Evolutionary conservation across 2,888 invertebrate genomes (phyloP), one percentile per base, ranked within the genome.

Genomic region (Mystacides longicornis): DNA sequence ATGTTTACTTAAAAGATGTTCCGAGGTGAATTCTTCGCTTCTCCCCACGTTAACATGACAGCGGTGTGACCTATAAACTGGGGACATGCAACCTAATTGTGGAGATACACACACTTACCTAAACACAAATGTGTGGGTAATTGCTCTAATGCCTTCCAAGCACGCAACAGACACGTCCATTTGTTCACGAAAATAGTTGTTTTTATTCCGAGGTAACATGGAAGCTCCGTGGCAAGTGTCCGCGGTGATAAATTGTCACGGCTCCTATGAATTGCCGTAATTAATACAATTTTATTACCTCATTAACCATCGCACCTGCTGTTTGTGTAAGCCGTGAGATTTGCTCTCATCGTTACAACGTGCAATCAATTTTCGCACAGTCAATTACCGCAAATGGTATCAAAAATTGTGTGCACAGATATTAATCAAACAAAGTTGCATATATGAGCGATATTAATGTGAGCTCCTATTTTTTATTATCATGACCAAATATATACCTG

Each of bases 71-170:
- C 45, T 21, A 45, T 45, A 45, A 20, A 45, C 11, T 7, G 16
- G 48, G 49, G 48, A 53, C 53, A 48, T 53, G 53, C 49, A 48
- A 53, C 19, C n/a, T 45, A 45, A 45, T 37, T 37, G 16, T 37
- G 9, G 45, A 11, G 45, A 45, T 45, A 37, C 20, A 3, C 45
- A 11, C 3, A n/a, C n/a, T n/a, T n/a, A n/a, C n/a, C n/a, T n/a
- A n/a, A n/a, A n/a, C n/a, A n/a, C n/a, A n/a, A n/a, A 3, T 5
- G 16, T 16, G 43, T 45, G 16, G 3, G 14, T 45, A 45, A 45
- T 45, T 45, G 45, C 20, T 45, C 45, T 45, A 45, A 45, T 45
- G 45, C 20, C n/a, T 9, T 20, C 21, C 9, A 19, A 21, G 21
- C 45, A 45, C 45, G 45, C 45, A 45, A 45, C 21, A 11, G 16